phyloP scores from a whole-genome alignment of 2,888 invertebrate species.

The Auanema freiburgensis region DNA sequence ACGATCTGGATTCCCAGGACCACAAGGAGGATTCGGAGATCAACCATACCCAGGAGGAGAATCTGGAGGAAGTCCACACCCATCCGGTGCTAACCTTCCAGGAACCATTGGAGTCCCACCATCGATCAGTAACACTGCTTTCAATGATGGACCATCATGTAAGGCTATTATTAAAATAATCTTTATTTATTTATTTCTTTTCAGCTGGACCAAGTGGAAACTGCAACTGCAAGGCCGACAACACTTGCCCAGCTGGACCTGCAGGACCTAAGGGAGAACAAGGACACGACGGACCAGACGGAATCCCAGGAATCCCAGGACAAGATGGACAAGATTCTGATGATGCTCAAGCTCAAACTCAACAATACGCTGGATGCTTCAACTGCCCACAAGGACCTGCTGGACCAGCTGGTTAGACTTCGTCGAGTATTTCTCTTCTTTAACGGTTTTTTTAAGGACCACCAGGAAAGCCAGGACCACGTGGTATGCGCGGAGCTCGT shows the following conservation, averaged over 20 bases:
- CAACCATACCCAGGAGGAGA: slow-evolving; percentile 21
- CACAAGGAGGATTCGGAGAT: slow-evolving; percentile 22
- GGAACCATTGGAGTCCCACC: slow-evolving; percentile 1
- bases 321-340: slow-evolving; percentile 48
- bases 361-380: slow-evolving; percentile 57
- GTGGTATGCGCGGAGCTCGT: slow-evolving; percentile 58
- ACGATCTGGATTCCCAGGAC: slow-evolving; percentile 30
- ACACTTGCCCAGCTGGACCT: slow-evolving; percentile 50
- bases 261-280: slow-evolving; percentile 45
- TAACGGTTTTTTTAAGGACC: slow-evolving; percentile 15
- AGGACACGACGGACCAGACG: slow-evolving; percentile 52
- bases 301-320: slow-evolving; percentile 48
- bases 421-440: neutral
- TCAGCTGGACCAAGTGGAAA: slow-evolving; percentile 9
- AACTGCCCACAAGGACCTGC: slow-evolving; percentile 51
- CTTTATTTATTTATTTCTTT: too few relatives aligned
- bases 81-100: slow-evolving; percentile 23
- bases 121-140: slow-evolving; percentile 14
- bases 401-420: slow-evolving; percentile 37
- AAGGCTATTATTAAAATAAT: too few relatives aligned
- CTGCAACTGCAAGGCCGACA: slow-evolving; percentile 48
- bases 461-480: slow-evolving; percentile 47
- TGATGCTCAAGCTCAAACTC: slow-evolving; percentile 49
- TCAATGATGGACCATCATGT: too few relatives aligned
- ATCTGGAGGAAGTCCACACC: slow-evolving; percentile 19